Evolutionary conservation across 2,888 invertebrate species (phyloP).

Genomic region (Eudasyphora cyanicolor): DNA sequence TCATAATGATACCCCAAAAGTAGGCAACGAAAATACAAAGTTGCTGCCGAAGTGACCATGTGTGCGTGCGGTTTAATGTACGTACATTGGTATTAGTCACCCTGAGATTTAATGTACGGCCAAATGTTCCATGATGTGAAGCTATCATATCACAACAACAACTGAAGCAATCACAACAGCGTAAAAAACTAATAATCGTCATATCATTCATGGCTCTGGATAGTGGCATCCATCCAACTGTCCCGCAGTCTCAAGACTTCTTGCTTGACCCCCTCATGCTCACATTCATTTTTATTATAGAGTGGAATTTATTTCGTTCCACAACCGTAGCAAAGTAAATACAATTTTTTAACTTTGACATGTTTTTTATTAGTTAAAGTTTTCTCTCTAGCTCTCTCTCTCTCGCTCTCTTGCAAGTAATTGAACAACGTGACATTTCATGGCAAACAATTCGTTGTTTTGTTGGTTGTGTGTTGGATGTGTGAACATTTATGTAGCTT

Average conservation of each 20-base stretch:
- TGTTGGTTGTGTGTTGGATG: not conserved
- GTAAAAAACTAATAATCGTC: not conserved
- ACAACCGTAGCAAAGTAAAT: constrained; percentile 45
- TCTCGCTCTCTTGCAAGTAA: constrained; percentile 53
- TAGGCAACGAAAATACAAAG: not conserved
- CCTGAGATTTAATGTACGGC: constrained; percentile 63
- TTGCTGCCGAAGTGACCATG: not conserved
- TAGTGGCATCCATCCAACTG: not conserved
- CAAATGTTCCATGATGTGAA: constrained; percentile 54
- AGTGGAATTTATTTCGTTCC: constrained; percentile 72
- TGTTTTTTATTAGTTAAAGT: no score
- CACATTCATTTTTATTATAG: constrained; percentile 73
- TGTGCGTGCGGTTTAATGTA: not conserved
- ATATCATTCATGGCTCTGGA: not conserved
- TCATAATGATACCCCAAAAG: not conserved
- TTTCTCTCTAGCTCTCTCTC: no score
- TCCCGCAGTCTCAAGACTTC: not conserved
- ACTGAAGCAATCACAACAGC: not conserved
- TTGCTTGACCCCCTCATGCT: constrained; percentile 20
- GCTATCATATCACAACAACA: constrained; percentile 34
- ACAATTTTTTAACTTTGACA: constrained; percentile 45
- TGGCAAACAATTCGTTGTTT: not conserved
- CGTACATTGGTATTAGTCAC: constrained; percentile 38
- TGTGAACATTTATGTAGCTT: no score
- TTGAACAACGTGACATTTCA: constrained; percentile 62